These are phyloP conservation scores for Idaea dimidiata DNA, from an alignment of 2,888 invertebrate species.

Conservation along the genomic window DNA sequence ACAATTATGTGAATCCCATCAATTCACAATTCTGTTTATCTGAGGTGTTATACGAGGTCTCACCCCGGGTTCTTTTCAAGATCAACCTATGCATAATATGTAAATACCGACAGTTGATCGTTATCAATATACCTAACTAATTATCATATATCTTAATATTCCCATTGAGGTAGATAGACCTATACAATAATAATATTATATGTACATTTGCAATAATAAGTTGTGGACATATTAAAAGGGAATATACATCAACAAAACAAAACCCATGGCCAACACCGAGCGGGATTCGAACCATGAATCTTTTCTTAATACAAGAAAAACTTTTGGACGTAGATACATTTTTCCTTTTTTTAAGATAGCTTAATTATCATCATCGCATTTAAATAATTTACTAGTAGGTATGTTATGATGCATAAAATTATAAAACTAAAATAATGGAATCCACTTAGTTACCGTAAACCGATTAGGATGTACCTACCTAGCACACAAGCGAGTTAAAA, in stretches of 20 bases:
- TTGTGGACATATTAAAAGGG: too few relatives aligned
- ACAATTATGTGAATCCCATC: constrained; percentile 24
- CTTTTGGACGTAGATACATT: too few relatives aligned
- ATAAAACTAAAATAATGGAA: background rate
- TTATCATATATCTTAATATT: background rate
- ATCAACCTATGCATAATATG: background rate
- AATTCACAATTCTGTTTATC: constrained; percentile 14
- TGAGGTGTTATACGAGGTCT: constrained; percentile 14
- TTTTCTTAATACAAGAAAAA: too few relatives aligned
- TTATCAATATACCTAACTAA: background rate
- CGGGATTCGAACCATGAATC: too few relatives aligned
- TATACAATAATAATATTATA: background rate
- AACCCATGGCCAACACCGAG: too few relatives aligned
- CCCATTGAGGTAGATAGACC: background rate
- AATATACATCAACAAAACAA: too few relatives aligned
- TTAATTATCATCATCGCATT: too few relatives aligned
- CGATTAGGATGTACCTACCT: background rate
- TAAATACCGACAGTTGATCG: background rate
- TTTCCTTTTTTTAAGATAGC: too few relatives aligned
- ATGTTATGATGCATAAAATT: background rate
- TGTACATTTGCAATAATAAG: background rate
- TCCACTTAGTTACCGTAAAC: background rate
- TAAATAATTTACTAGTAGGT: background rate
- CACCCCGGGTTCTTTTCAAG: constrained; percentile 11
- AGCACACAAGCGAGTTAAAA: background rate